Conservation (phyloP, 2,797 vertebrate species). For the Coranthus polyacanthus region DNA sequence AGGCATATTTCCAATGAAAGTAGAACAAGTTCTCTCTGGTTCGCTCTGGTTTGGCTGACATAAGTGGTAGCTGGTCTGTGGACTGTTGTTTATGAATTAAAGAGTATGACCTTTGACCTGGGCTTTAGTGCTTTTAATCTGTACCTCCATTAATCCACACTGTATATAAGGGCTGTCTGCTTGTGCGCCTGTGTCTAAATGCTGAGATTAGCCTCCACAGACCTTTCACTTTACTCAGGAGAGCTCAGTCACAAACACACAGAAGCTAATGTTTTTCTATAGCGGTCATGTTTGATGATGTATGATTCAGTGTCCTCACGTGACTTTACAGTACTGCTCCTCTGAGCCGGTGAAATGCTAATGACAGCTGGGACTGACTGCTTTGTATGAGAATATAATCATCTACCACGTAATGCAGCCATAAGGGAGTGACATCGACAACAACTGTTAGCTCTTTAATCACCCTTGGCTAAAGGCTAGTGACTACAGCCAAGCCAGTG, state of each 20-base stretch:
- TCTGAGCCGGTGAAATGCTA: slow-evolving; percentile 35
- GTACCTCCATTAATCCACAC: slow-evolving; percentile 60
- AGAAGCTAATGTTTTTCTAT: slow-evolving; percentile 51
- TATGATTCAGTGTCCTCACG: slow-evolving; percentile 49
- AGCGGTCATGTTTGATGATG: slow-evolving; percentile 32
- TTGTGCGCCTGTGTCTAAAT: slow-evolving; percentile 47
- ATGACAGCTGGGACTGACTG: slow-evolving; percentile 48
- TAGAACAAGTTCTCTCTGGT: slow-evolving; percentile 21
- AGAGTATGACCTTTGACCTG: slow-evolving; percentile 51
- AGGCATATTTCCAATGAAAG: slow-evolving; percentile 25
- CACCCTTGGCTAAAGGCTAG: slow-evolving; percentile 47
- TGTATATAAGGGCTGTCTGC: slow-evolving; percentile 62
- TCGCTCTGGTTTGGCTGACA: slow-evolving; percentile 39
- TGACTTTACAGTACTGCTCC: slow-evolving; percentile 33
- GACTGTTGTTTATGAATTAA: slow-evolving; percentile 58
- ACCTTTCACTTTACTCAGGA: slow-evolving; percentile 34
- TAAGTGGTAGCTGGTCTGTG: background rate
- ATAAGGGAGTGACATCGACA: slow-evolving; percentile 56
- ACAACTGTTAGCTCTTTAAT: slow-evolving; percentile 72
- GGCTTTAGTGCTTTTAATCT: slow-evolving; percentile 62
- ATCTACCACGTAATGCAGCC: slow-evolving; percentile 54
- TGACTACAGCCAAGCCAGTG: slow-evolving; percentile 45
- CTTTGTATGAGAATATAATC: slow-evolving; percentile 49
- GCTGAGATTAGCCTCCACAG: slow-evolving; percentile 67
- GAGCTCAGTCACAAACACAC: slow-evolving; percentile 22